A percentile compares a stretch with the other conserved stretches of the same genome.
phyloP scores from a whole-genome alignment of 2,113 vertebrate genomes.

The Myodes glareolus region DNA sequence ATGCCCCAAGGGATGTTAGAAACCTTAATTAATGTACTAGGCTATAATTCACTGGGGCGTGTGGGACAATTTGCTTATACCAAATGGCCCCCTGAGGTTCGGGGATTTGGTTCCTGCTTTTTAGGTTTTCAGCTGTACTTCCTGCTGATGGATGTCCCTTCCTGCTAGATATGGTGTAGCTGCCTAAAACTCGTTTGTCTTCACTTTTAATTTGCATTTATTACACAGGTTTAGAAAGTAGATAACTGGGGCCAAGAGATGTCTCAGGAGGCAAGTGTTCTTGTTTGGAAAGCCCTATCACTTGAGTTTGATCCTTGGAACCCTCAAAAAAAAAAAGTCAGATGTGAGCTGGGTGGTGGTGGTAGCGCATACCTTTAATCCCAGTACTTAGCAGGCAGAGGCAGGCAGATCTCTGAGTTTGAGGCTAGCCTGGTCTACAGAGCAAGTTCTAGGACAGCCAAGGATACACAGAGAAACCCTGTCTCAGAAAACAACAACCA shows the following conservation, averaged over 20 bases:
- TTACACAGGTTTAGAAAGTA: background rate
- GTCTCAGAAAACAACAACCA: background rate
- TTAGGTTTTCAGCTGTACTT: slow-evolving; percentile 58
- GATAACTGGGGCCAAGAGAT: background rate
- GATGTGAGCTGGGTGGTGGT: background rate
- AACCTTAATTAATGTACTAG: slow-evolving; percentile 70
- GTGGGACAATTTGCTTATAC: slow-evolving; percentile 60
- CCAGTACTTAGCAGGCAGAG: background rate
- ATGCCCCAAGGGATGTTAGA: slow-evolving; percentile 48
- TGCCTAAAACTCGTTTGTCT: slow-evolving; percentile 58
- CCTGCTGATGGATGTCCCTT: slow-evolving; percentile 60
- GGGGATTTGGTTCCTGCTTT: slow-evolving; percentile 48
- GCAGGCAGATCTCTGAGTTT: background rate
- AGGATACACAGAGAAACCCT: background rate
- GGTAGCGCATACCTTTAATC: background rate
- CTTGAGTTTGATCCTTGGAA: background rate
- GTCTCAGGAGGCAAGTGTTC: background rate
- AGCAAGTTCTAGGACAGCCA: background rate
- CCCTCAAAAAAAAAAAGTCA: background rate
- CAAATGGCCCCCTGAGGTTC: slow-evolving; percentile 59
- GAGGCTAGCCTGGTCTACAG: background rate
- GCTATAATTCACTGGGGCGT: slow-evolving; percentile 61
- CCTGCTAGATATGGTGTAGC: slow-evolving; percentile 52
- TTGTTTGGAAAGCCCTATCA: background rate
- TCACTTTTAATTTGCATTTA: slow-evolving; percentile 61